Percentiles rank a stretch among this genome's conserved stretches.
phyloP scores from a whole-genome alignment of 2,888 invertebrate species.

The Halocaridina rubra region DNA sequence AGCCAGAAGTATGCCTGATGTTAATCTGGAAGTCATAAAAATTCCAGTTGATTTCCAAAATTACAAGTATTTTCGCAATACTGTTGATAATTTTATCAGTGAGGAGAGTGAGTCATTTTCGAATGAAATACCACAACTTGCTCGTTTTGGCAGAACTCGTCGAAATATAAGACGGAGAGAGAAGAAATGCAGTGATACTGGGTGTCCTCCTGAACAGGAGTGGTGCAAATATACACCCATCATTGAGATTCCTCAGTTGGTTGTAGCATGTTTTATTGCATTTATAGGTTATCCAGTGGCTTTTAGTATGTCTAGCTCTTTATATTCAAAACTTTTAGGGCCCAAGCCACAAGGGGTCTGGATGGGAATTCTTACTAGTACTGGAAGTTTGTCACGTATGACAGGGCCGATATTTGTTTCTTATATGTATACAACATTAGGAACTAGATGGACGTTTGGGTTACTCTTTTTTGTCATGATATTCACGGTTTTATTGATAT shows the following conservation, averaged over 20 bases:
- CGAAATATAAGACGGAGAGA: constrained; percentile 4
- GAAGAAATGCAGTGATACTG: constrained; percentile 34
- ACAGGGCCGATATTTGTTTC: constrained; percentile 87
- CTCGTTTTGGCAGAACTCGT: no score
- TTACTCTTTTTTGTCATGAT: constrained; percentile 70
- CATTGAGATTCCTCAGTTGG: constrained; percentile 49
- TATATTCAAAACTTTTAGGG: constrained; percentile 58
- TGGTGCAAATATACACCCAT: constrained; percentile 62
- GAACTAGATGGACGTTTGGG: constrained; percentile 84
- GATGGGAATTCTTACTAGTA: constrained; percentile 89
- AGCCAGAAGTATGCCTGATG: not conserved
- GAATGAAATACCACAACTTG: no score
- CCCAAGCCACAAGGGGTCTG: constrained; percentile 78
- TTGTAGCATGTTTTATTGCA: constrained; percentile 23
- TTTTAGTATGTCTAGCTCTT: constrained; percentile 42
- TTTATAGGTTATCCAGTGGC: constrained; percentile 55
- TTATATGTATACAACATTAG: constrained; percentile 81
- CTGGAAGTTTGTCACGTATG: constrained; percentile 85
- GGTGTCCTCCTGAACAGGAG: constrained; percentile 56
- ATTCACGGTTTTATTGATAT: not conserved
- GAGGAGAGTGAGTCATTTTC: no score
- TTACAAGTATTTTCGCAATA: not conserved
- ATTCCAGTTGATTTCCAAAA: not conserved
- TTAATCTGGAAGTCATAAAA: no score
- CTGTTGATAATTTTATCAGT: not conserved